Percentiles rank a stretch among this genome's conserved stretches.
These are phyloP conservation scores for Amazonetta brasiliensis DNA, from an alignment of 2,797 vertebrate genomes.

Conservation along the genomic window DNA sequence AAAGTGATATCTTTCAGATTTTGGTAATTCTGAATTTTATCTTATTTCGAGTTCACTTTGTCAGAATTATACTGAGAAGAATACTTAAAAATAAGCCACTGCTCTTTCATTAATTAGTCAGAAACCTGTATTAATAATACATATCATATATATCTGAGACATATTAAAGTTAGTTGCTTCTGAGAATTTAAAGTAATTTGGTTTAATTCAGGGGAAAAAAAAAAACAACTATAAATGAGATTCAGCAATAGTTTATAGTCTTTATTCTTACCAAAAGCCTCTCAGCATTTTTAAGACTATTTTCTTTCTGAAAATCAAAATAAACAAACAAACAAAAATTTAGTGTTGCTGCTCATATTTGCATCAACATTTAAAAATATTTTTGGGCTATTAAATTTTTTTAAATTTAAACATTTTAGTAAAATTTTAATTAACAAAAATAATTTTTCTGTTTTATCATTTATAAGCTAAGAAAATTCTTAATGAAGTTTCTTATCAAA, in stretches of 20 bases:
- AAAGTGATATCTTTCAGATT: background rate
- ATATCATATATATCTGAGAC: background rate
- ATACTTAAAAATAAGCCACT: background rate
- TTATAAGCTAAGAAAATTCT: background rate
- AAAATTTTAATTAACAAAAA: background rate
- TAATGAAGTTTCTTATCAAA: background rate
- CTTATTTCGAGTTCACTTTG: background rate
- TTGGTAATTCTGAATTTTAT: background rate
- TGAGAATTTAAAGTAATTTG: background rate
- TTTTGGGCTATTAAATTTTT: background rate
- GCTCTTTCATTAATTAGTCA: background rate
- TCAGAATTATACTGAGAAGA: background rate
- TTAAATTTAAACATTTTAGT: background rate
- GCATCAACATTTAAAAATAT: background rate
- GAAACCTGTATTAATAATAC: background rate
- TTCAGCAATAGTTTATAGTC: background rate
- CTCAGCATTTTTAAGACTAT: rapidly evolving
- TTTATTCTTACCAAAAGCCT: background rate
- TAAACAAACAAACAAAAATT: background rate
- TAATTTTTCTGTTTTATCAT: rapidly evolving
- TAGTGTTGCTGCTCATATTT: background rate
- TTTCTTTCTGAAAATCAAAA: background rate
- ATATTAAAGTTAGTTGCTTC: background rate
- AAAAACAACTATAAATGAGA: background rate
- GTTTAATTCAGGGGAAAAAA: background rate